Base-by-base conservation (phyloP, 30 jellyfish, hydroid and myxozoan species). In the Turritopsis rubra region DNA sequence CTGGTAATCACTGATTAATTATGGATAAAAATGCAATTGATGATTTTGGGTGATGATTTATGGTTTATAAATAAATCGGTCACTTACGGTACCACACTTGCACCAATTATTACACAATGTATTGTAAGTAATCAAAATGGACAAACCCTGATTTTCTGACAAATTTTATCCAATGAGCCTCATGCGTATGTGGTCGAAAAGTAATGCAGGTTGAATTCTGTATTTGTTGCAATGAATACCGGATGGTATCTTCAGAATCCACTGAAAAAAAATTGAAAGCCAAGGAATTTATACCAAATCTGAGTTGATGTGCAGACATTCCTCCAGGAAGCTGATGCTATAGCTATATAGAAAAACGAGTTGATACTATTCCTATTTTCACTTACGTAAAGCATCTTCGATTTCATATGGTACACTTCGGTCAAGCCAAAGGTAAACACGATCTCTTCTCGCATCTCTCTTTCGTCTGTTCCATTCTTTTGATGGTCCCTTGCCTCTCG, bases 321-420 rank as follows among this genome's bases (percentile, higher is more conserved):
- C 19, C 21, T 60, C 19, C 0, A 60, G 0, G 21, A 18, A 18
- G 19, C 21, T 60, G 73, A 18, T 60, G 21, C 73, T 60, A 18
- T 60, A 18, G 21, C 0, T 0, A 60, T 18, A 60, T 18, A 23
- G 21, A 60, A 41, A 41, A 41, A 41, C 60, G 13, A 41, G 60
- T 41, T 41, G 60, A 5, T 41, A 3, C 23, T 19, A n/a, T 19
- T 7, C 77, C 19, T 68, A 0, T 17, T n/a, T 74, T 1, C 9
- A 66, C 97, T 81, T 71, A 90, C 97, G 26, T 8, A 68, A 78
- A 24, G 77, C 84, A 22, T 29, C 52, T 16, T 82, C 71, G n/a
- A 90, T 79, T 66, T 54, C 84, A 75, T 53, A 90, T 0, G 98
- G 98, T 1, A 92, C 93, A 25, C 75, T 71, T 52, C 95, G 83